phyloP scores from a whole-genome alignment of 2,113 vertebrate genomes.

The Siphamia tubifer region DNA sequence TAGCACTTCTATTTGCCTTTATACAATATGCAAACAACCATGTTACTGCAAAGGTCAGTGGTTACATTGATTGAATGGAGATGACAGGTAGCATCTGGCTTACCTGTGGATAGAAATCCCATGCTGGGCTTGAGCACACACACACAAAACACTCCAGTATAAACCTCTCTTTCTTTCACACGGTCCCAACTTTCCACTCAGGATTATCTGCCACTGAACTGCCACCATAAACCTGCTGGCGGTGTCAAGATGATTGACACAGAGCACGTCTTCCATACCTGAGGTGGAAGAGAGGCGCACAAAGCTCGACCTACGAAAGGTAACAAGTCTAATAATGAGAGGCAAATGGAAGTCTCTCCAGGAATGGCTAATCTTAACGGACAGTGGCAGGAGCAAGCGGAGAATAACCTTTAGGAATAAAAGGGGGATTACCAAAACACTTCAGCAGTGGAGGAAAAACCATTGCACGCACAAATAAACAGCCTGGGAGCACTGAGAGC shows the following conservation, averaged over 20 bases:
- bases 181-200: constrained; percentile 27
- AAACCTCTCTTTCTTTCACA: neutral
- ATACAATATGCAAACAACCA: constrained; percentile 60
- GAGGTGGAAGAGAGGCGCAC: constrained; percentile 30
- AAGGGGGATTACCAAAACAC: constrained; percentile 79
- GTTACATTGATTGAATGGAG: constrained; percentile 65
- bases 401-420: constrained; percentile 78
- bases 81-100: constrained; percentile 75
- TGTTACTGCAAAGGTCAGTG: constrained; percentile 72
- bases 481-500: constrained; percentile 55
- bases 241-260: constrained; percentile 61
- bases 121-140: constrained; percentile 16
- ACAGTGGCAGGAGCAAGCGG: constrained; percentile 58
- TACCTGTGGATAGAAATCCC: constrained; percentile 69
- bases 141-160: neutral
- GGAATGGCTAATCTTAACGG: constrained; percentile 77
- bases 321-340: constrained; percentile 73
- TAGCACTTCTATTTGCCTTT: constrained; percentile 27
- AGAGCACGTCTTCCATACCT: constrained; percentile 49
- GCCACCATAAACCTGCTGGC: constrained; percentile 41
- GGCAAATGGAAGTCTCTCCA: constrained; percentile 74
- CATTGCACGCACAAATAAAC: constrained; percentile 77
- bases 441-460: constrained; percentile 64
- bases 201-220: constrained; percentile 58
- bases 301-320: constrained; percentile 36